Evolutionary conservation across 2,113 vertebrate species (phyloP), one percentile per base, ranked within the genome.

Genomic region (Oceanites oceanicus): DNA sequence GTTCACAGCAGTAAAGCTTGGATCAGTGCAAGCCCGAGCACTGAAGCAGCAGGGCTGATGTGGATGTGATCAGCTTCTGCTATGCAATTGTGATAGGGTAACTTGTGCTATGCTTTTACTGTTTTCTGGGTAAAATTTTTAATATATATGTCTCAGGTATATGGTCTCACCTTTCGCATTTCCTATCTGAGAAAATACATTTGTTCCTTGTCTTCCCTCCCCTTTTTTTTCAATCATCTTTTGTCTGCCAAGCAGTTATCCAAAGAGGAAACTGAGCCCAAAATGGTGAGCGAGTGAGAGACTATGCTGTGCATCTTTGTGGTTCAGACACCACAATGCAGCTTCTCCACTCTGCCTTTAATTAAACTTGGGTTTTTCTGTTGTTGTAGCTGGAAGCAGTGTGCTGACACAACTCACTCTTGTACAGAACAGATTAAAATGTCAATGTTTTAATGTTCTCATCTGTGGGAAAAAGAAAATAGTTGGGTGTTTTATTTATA

Each of bases 381-480:
- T 97, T 97, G 96, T 97, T 98, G 96, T 98, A 98, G 97, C 98
- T 98, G 97, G 97, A 97, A 98, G 97, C 97, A 96, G 87, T 53
- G 61, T 98, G 97, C 98, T 98, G 98, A 98, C 98, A 98, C 97
- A 98, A 97, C 97, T 98, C 96, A 94, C 93, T 98, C 97, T 97
- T 98, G 97, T 98, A 97, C 94, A 95, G 95, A 98, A 97, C 95
- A 98, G 97, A 98, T 98, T 98, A 98, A 98, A 98, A 98, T 98
- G 96, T 98, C 97, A 98, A 91, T 97, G 95, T 97, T 98, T 97
- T 97, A 98, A 96, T 97, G 96, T 98, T 98, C 96, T 97, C 96
- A 92, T 97, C 97, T 98, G 97, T 98, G 96, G 97, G 97, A 97
- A 98, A 98, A 97, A 96, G 96, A 98, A 98, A 98, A 97, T 97